Evolutionary conservation across 1,140 invertebrate genomes (phyloP), one percentile per base, ranked within the genome.

Genomic region (Neodiprion virginianus): DNA sequence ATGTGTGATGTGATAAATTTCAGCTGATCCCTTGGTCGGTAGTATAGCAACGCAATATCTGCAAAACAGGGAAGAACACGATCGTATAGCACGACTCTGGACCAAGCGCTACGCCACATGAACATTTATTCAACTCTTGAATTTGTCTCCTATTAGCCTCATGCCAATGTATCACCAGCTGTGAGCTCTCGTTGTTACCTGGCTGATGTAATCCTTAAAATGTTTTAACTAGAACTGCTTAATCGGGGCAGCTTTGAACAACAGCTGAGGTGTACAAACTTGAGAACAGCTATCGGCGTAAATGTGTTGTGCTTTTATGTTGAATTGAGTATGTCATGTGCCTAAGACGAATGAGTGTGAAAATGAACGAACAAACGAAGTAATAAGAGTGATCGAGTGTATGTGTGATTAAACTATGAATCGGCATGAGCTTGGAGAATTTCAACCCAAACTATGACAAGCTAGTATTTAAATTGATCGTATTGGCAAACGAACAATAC

Each of bases 1-100:
- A 40, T 40, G 28, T 40, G 2, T 40, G 28, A 40, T 40, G 28
- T 40, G 28, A 40, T 40, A 40, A 40, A 40, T 91, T 91, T 2
- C 90, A 95, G 96, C 96, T 82, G 98, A 99, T 92, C 98, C 98
- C 7, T 89, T 99, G 81, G 98, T 99, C 61, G 97, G 97, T 73
- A 98, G 96, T 88, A 99, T 99, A 90, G 98, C 98, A 53, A 98
- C 97, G 77, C 97, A 99, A 91, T 99, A 98, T 90, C 91, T 98
- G 79, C 96, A 98, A 87, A 99, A 99, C 90, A 92, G 97, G 73
- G 96, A 98, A 88, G 97, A 99, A 88, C 98, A 99, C 84, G 98
- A 99, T 90, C 94, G 97, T 85, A 98, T 98, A 87, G 98, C 98
- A 77, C 93, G 97, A 85, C 93, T 98, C 78, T 99, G 98, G 98